Percentiles rank a stretch among this genome's conserved stretches.
Conservation (phyloP, 2,888 invertebrate species). For the Eilema sororculum region DNA sequence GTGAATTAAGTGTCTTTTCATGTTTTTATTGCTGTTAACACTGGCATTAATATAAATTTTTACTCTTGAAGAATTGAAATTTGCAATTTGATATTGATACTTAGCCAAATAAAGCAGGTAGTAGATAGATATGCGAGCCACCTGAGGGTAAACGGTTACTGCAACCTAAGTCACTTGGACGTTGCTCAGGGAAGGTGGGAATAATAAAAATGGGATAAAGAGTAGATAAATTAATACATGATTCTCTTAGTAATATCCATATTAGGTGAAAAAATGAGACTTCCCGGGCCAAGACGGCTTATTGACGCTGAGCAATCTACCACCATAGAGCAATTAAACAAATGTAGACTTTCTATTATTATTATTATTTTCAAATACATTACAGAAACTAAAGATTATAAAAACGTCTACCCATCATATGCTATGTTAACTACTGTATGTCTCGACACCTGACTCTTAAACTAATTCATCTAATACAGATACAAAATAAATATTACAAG, state of each 20-base stretch:
- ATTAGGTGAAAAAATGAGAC: not conserved
- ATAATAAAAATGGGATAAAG: not conserved
- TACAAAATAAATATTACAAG: slow-evolving; percentile 28
- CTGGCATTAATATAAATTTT: not conserved
- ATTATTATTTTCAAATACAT: not conserved
- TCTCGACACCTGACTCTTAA: not conserved
- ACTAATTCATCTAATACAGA: not conserved
- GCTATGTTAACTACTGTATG: not conserved
- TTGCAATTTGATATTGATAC: not conserved
- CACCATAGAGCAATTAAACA: not conserved
- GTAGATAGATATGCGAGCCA: not conserved
- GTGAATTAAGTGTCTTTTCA: not conserved
- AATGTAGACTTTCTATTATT: not conserved
- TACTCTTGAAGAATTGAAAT: not conserved
- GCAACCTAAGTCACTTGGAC: not conserved
- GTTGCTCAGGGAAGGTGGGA: not conserved
- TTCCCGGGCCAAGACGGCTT: not conserved
- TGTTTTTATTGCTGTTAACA: too few relatives aligned
- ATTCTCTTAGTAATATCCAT: not conserved
- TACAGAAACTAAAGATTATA: not conserved
- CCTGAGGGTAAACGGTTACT: not conserved
- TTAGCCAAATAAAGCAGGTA: too few relatives aligned
- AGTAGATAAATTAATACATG: too few relatives aligned
- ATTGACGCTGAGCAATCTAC: not conserved
- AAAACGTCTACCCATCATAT: not conserved